Base-by-base conservation (phyloP, 2,797 vertebrate genomes). In the Momotus momota region DNA sequence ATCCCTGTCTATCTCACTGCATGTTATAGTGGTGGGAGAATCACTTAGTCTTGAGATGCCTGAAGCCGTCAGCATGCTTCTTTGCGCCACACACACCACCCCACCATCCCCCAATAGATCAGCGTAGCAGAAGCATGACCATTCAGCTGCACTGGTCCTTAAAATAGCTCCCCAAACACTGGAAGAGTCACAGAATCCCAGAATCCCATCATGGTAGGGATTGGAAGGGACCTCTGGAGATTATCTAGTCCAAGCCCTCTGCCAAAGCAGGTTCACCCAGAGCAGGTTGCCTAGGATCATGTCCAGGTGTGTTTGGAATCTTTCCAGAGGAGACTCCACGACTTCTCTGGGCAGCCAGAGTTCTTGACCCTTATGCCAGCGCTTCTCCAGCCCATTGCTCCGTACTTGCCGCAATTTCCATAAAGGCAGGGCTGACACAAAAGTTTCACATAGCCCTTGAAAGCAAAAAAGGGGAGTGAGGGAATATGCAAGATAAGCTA, bases 401-500 rank as follows among this genome's bases (percentile, higher is more conserved):
- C 41, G 60, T 21, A 12, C 18, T 31, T 43, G 10, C 46, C 40
- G 19, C 49, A 38, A 2, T 88, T 88, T 81, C 70, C 49, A 11
- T 65, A 18, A 82, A 62, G 62, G 31, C 75, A 94, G 48, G 38
- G 15, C 48, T 86, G 73, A 78, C 25, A 55, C 25, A 54, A 19
- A 77, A 54, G 40, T 74, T 83, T 93, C 85, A 81, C 62, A 57
- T n/a, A 77, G n/a, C 40, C 33, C 20, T 74, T 90, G 45, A 55
- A 83, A 72, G 26, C 51, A 66, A 51, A 67, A 71, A 40, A 61
- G 21, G 48, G 35, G 19, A 35, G 54, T 72, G 62, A 88, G 45
- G 25, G 35, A 83, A 48, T 51, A 22, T 55, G 38, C 27, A 64
- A 70, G 83, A 71, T 94, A 90, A 96, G 86, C 88, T 93, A 45